Percentiles rank a stretch among this genome's conserved stretches.
Conservation (phyloP, 2,113 vertebrate species). For the Monopterus albus region DNA sequence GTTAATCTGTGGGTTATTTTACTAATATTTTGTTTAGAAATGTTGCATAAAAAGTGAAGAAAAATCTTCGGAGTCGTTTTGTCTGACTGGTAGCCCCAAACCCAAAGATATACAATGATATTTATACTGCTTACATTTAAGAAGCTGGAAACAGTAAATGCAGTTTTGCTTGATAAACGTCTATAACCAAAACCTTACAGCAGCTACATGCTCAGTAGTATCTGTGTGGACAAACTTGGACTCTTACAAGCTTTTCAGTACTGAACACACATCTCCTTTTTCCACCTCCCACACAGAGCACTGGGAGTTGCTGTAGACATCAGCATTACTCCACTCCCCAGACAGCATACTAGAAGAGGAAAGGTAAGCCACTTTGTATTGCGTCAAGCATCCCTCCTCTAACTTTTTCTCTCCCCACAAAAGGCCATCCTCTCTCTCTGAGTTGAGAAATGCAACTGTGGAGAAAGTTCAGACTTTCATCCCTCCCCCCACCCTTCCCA, state of each 20-base stretch:
- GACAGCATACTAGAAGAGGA: conserved; percentile 26
- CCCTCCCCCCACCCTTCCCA: conserved; percentile 20
- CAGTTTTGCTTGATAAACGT: too few species aligned
- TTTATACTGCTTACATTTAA: neutral
- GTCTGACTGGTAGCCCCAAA: too few species aligned
- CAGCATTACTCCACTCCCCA: conserved; percentile 28
- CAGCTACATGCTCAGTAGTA: neutral
- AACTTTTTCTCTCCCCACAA: conserved; percentile 17
- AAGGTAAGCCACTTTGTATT: conserved; percentile 40
- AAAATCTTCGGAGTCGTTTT: too few species aligned
- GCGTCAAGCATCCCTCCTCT: conserved; percentile 23
- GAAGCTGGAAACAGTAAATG: too few species aligned
- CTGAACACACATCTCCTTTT: neutral
- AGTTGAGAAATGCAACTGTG: conserved; percentile 38
- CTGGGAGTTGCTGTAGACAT: conserved; percentile 38
- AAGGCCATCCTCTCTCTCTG: conserved; percentile 20
- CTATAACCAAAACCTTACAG: too few species aligned
- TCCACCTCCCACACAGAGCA: conserved; percentile 25
- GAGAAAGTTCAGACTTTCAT: conserved; percentile 42
- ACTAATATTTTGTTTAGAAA: too few species aligned
- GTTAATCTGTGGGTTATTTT: too few species aligned
- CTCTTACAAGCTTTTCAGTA: neutral
- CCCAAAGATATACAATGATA: neutral
- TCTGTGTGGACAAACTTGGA: neutral
- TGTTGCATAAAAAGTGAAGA: too few species aligned